phyloP scores from a whole-genome alignment of 2,113 vertebrate species.

The Ranitomeya imitator region DNA sequence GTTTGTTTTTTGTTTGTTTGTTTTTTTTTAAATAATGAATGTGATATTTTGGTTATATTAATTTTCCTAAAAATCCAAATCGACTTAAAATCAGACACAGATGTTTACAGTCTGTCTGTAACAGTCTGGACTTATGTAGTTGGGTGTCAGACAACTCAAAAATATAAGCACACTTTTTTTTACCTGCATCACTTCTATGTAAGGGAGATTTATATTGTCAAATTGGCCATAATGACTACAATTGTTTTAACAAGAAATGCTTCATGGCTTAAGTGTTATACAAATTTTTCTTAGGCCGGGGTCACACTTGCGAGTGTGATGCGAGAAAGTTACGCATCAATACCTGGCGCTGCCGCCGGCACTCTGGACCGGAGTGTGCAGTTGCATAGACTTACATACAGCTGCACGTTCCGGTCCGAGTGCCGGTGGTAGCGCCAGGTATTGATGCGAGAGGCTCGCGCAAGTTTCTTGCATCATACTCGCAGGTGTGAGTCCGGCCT shows the following conservation, averaged over 20 bases:
- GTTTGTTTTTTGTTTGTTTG: not conserved
- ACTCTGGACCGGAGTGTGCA: too few species aligned
- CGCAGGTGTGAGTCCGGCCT: too few species aligned
- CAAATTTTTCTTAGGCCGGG: not conserved
- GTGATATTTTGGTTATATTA: not conserved
- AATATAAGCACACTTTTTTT: not conserved
- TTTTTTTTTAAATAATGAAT: not conserved
- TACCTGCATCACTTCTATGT: not conserved
- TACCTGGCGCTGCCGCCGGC: too few species aligned
- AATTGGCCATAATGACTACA: not conserved
- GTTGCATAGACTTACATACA: too few species aligned
- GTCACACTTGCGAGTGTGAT: too few species aligned
- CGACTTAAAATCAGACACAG: not conserved
- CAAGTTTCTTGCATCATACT: too few species aligned
- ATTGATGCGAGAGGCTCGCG: too few species aligned
- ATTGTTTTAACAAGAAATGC: not conserved
- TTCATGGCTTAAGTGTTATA: not conserved
- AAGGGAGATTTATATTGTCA: not conserved
- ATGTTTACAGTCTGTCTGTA: not conserved
- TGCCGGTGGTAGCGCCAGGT: too few species aligned
- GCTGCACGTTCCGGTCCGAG: too few species aligned
- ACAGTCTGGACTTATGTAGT: not conserved
- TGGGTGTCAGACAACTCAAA: not conserved
- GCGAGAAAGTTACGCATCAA: too few species aligned
- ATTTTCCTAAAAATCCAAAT: not conserved